These are phyloP conservation scores for Meganola albula DNA, from an alignment of 2,888 invertebrate genomes.

Conservation along the genomic window DNA sequence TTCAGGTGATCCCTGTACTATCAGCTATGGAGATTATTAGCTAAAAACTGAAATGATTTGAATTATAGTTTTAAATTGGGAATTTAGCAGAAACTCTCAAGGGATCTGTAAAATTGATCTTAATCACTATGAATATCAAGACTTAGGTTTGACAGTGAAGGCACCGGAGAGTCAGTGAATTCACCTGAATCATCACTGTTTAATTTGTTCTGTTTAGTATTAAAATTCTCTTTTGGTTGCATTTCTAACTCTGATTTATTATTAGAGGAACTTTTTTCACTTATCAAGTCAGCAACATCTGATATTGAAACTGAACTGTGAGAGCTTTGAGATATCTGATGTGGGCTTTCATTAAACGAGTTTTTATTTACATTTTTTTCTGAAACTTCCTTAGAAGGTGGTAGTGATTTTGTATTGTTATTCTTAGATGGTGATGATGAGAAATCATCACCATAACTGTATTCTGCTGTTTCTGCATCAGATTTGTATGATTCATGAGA, in stretches of 20 bases:
- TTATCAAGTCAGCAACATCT: constrained; percentile 66
- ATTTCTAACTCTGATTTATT: constrained; percentile 30
- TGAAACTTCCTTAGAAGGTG: constrained; percentile 23
- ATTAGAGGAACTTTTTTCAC: constrained; percentile 50
- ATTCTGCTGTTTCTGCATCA: constrained; percentile 51
- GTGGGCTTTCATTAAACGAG: constrained; percentile 37
- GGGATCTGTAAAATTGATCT: too few species aligned
- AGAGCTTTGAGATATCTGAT: constrained; percentile 51
- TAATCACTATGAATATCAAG: constrained; percentile 67
- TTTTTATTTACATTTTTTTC: constrained; percentile 34
- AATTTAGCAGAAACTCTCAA: too few species aligned
- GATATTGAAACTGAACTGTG: constrained; percentile 65
- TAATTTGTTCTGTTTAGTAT: constrained; percentile 33
- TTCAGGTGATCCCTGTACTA: too few species aligned
- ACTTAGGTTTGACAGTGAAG: constrained; percentile 66
- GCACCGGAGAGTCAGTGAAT: constrained; percentile 63
- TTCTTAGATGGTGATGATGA: constrained; percentile 45
- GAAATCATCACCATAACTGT: constrained; percentile 64
- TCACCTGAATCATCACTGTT: constrained; percentile 62
- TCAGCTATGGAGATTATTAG: too few species aligned
- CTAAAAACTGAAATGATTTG: too few species aligned
- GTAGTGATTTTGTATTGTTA: constrained; percentile 26
- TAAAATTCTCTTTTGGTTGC: constrained; percentile 29
- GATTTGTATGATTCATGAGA: constrained; percentile 39
- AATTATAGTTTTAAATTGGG: too few species aligned